Evolutionary conservation across 2,888 invertebrate genomes (phyloP), one percentile per base, ranked within the genome.

Genomic region (Pimpla rufipes): DNA sequence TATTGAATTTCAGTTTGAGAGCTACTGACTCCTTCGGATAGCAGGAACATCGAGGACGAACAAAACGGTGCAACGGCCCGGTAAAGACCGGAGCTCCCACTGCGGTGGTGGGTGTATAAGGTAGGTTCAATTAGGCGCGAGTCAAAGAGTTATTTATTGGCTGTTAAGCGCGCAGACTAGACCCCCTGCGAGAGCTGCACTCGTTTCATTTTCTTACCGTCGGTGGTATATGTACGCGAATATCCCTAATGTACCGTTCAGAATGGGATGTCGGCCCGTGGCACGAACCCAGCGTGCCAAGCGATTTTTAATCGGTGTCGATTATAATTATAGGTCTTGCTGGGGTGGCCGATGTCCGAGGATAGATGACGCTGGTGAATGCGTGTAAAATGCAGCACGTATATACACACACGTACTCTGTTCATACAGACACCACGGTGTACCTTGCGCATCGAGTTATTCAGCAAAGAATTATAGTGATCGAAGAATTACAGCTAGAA

Each of bases 131-230:
- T 90, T 90, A 90, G 88, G 87, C 83, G 79, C 86, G 85, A 89
- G 89, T 90, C 89, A 90, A 89, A 89, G 87, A 87, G 84, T 88
- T 90, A 89, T 90, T 90, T 89, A 90, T 88, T 84, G 88, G 88
- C 87, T 88, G 88, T 89, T 89, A 89, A 89, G 87, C 75, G 88
- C 85, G 76, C 77, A 84, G 80, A 79, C 85, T 86, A 83, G 89
- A 89, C 90, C 90, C 90, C 90, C 90, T 88, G 88, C 87, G 87
- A 89, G 87, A 82, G 55, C 67, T 50, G 77, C 55, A 75, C 76
- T 77, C 67, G 62, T 82, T 84, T 75, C 79, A 62, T 83, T 75
- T 68, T 70, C 62, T 42, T 47, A 42, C 80, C 55, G 62, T 52
- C 76, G 70, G 59, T 47, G 42, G 35, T 47, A 74, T 59, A 71